phyloP scores from a whole-genome alignment of 2,113 vertebrate genomes.

The Setophaga kirtlandii region DNA sequence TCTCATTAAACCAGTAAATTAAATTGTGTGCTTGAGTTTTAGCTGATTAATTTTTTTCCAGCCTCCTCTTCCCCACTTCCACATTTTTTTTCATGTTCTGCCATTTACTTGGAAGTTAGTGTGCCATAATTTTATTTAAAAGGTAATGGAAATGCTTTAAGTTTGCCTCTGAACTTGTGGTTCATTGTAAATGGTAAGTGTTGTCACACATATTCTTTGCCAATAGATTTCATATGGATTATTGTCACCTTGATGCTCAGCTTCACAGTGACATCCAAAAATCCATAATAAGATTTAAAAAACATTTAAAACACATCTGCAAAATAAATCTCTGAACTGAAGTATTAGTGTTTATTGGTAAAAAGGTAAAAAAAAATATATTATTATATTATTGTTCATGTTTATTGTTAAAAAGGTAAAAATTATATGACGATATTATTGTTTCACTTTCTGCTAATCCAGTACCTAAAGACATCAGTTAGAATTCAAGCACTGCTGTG shows the following conservation, averaged over 20 bases:
- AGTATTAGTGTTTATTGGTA: not conserved
- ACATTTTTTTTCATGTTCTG: not conserved
- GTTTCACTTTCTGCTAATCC: not conserved
- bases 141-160: not conserved
- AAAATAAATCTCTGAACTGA: not conserved
- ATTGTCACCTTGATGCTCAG: not conserved
- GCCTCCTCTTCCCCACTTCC: not conserved
- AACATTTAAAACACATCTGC: not conserved
- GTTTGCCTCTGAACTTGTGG: not conserved
- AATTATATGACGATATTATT: not conserved
- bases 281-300: not conserved
- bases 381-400: not conserved
- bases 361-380: not conserved
- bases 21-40: not conserved
- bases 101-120: not conserved
- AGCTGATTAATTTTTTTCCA: not conserved
- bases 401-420: not conserved
- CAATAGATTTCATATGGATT: not conserved
- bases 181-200: not conserved
- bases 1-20: not conserved
- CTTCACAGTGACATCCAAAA: not conserved
- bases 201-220: not conserved
- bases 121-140: not conserved
- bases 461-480: not conserved
- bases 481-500: not conserved